Conservation (phyloP, 2,888 invertebrate genomes). For the Allacma fusca region DNA sequence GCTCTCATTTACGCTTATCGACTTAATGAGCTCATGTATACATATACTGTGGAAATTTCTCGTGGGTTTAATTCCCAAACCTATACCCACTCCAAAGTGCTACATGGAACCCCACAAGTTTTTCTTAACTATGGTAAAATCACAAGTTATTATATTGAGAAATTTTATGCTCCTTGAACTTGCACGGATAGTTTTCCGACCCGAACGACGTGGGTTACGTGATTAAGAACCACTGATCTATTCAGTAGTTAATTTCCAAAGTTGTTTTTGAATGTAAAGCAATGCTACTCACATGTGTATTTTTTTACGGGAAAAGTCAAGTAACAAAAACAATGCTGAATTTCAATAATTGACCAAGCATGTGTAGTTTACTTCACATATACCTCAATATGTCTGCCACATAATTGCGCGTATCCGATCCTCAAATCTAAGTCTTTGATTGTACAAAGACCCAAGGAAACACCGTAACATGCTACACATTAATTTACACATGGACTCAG, state of each 20-base stretch:
- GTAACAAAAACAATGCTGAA: not conserved
- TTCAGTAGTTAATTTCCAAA: not conserved
- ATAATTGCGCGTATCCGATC: too few relatives aligned
- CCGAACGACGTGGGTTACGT: constrained; percentile 11
- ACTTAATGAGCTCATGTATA: constrained; percentile 40
- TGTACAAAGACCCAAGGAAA: too few relatives aligned
- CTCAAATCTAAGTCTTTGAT: too few relatives aligned
- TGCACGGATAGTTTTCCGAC: constrained; percentile 1
- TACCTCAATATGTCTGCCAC: too few relatives aligned
- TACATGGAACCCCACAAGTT: too few relatives aligned
- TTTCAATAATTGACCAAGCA: not conserved
- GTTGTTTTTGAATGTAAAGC: not conserved
- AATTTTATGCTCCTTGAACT: constrained; percentile 22
- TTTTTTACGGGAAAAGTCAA: not conserved
- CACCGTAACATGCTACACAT: too few relatives aligned
- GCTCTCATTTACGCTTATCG: constrained; percentile 31
- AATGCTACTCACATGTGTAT: too few relatives aligned
- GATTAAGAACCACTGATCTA: not conserved
- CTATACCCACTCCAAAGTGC: not conserved
- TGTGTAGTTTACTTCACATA: too few relatives aligned
- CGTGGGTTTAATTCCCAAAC: not conserved
- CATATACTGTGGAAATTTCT: not conserved
- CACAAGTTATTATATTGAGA: not conserved
- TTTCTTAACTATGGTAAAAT: not conserved
- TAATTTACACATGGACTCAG: too few relatives aligned